Conservation (phyloP, 2,888 invertebrate species). For the Eupeodes latifasciatus region DNA sequence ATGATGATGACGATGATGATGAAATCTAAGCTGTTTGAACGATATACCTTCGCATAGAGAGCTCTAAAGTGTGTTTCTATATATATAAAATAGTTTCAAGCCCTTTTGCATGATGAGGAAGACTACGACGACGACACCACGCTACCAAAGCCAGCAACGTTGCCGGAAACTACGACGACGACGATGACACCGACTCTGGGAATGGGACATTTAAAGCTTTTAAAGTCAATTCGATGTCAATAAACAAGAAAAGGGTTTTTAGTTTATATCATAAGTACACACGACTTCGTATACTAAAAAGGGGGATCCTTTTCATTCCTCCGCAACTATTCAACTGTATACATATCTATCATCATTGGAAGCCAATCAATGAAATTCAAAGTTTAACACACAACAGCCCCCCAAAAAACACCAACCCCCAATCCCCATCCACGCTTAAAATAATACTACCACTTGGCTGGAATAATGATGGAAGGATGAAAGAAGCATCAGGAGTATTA, state of each 20-base stretch:
- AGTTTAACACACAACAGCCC: constrained; percentile 15
- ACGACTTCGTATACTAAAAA: too few relatives aligned
- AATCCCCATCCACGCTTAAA: neutral
- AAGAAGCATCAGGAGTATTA: constrained; percentile 36
- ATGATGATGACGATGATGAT: constrained; percentile 44
- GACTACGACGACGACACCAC: neutral
- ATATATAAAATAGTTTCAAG: constrained; percentile 60
- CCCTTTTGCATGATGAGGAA: constrained; percentile 1
- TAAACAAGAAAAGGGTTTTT: constrained; percentile 50
- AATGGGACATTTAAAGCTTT: constrained; percentile 70
- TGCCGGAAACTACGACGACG: neutral
- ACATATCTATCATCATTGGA: constrained; percentile 58
- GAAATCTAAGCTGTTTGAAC: constrained; percentile 74
- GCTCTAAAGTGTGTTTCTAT: constrained; percentile 70
- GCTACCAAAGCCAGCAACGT: neutral
- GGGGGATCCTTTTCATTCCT: constrained; percentile 5
- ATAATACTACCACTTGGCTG: constrained; percentile 30
- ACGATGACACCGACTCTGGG: constrained; percentile 12
- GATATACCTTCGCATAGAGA: constrained; percentile 33
- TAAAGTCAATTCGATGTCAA: constrained; percentile 72
- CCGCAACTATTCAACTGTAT: neutral
- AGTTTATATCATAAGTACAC: neutral
- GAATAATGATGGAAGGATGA: neutral
- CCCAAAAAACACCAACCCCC: too few relatives aligned
- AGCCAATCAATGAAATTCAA: constrained; percentile 77